These are phyloP conservation scores for Anabacerthia variegaticeps DNA, from an alignment of 2,797 vertebrate genomes.

Conservation along the genomic window DNA sequence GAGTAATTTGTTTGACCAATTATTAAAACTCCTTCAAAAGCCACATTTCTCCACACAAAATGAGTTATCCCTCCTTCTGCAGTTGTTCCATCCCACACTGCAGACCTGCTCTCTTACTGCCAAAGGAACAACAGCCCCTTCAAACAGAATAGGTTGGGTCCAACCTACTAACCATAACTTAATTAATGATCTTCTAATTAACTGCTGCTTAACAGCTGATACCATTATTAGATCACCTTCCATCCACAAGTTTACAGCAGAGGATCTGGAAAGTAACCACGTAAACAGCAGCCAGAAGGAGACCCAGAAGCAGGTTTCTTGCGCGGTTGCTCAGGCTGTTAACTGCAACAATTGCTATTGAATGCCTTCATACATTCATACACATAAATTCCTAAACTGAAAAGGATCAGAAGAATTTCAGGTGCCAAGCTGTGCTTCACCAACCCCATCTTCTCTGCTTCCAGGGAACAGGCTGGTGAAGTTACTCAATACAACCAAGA, in stretches of 20 bases:
- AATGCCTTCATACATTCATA: background rate
- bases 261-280: background rate
- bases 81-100: fast-evolving
- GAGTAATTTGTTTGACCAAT: background rate
- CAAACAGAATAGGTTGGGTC: background rate
- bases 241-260: background rate
- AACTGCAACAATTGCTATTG: background rate
- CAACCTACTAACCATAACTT: background rate
- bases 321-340: background rate
- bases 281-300: background rate
- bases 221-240: background rate
- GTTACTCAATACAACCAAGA: background rate
- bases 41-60: background rate
- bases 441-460: background rate
- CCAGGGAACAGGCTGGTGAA: background rate
- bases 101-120: background rate
- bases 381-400: background rate
- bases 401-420: background rate
- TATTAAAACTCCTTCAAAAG: background rate
- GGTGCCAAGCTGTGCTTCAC: background rate
- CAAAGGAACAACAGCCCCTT: background rate
- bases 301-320: background rate
- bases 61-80: fast-evolving
- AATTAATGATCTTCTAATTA: background rate
- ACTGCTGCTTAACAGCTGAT: background rate